Conservation (phyloP, 2,797 vertebrate genomes). For the Cyclopterus lumpus region DNA sequence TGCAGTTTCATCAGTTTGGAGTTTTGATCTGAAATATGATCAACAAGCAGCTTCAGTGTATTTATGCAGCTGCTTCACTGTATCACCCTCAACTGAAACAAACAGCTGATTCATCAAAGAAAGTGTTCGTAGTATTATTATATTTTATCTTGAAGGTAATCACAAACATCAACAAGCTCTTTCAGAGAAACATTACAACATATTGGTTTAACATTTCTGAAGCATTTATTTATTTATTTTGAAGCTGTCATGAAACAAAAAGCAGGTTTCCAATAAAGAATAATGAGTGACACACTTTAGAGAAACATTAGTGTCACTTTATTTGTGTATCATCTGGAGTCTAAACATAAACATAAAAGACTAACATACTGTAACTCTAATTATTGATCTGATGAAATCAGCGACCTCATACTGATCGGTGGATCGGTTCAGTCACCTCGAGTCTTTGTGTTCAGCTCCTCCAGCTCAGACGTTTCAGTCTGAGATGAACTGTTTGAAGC, state of each 20-base stretch:
- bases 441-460: conserved; percentile 14
- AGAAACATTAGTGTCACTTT: not conserved
- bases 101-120: not conserved
- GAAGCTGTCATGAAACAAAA: too few relatives aligned
- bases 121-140: not conserved
- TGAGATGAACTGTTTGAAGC: conserved; percentile 30
- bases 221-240: too few relatives aligned
- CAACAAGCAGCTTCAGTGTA: not conserved
- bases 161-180: too few relatives aligned
- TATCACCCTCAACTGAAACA: not conserved
- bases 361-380: not conserved
- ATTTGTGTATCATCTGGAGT: not conserved
- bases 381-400: not conserved
- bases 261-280: too few relatives aligned
- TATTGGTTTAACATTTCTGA: too few relatives aligned
- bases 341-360: not conserved
- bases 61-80: not conserved
- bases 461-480: conserved; percentile 8
- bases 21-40: conserved; percentile 8
- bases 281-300: too few relatives aligned
- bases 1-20: not conserved
- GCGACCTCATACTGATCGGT: not conserved
- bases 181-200: too few relatives aligned
- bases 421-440: conserved; percentile 27
- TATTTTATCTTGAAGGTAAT: too few relatives aligned